Evolutionary conservation across 37 sponge, comb jelly and placozoan genomes (phyloP), one percentile per base, ranked within the genome.

Genomic region (Spongilla lacustris): DNA sequence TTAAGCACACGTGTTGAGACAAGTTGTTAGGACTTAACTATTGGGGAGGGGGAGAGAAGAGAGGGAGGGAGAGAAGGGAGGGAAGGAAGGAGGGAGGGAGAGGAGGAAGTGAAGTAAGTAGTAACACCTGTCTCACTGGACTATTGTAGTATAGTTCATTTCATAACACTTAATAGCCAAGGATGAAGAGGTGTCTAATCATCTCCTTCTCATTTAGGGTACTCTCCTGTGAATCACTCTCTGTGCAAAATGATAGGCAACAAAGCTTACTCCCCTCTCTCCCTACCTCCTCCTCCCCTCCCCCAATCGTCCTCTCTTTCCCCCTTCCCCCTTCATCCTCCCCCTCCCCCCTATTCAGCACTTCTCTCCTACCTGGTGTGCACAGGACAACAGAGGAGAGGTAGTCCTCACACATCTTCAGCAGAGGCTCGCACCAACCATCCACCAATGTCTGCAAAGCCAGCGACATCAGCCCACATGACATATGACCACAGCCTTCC

Each of bases 321-420:
- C 46, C 8, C 46, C 46, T 46, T 8, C 46, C 46, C 46, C 46
- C 46, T 8, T 8, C 46, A 4, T 8, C 46, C 46, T 8, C 46
- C 46, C 46, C 46, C 46, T 8, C 8, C 46, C 8, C 46, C 46
- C 46, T 8, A 46, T 46, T 46, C 46, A 46, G 8, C 8, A 46
- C 8, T 8, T 46, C 8, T 8, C 46, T 46, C 46, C 50, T 73
- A 27, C 73, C 32, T 32, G 24, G 17, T 70, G 34, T 78, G 10
- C 67, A 50, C 58, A 67, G 48, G 48, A 91, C 36, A 36, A 91
- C 36, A 1, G 84, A 14, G 26, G 92, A 83, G 74, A 93, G 46
- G 36, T 83, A 82, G n/a, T 75, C 33, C 67, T 93, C 93, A 86
- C 93, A 93, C 4, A 29, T 32, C 69, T 89, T 58, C 66, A 93